Conservation (phyloP, 2,113 vertebrate genomes). For the Steatornis caripensis region DNA sequence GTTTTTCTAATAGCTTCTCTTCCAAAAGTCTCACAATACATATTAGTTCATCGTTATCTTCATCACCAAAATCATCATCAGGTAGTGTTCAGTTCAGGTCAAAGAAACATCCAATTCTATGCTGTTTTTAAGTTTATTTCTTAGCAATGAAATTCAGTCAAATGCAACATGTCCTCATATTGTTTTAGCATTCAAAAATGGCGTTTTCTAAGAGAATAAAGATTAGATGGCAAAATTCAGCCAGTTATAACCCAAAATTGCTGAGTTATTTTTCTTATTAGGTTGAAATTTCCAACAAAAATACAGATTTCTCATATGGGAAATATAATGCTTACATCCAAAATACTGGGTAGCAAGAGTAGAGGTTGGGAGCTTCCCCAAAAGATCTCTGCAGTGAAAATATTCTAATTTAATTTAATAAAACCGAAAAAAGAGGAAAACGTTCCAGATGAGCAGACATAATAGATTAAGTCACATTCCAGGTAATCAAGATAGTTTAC, state of each 20-base stretch:
- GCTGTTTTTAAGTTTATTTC: neutral
- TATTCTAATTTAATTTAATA: neutral
- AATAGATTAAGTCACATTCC: neutral
- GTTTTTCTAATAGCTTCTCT: neutral
- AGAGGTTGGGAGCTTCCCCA: neutral
- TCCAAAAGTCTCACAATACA: neutral
- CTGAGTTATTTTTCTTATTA: rapidly evolving
- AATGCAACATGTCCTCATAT: rapidly evolving
- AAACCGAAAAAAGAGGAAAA: neutral
- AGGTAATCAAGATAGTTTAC: neutral
- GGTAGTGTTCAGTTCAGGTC: neutral
- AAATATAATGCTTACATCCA: neutral
- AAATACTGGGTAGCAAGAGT: neutral
- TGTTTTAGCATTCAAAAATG: neutral
- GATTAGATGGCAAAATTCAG: neutral
- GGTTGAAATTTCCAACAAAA: neutral
- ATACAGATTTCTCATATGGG: neutral
- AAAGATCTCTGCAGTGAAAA: neutral
- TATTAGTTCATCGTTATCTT: neutral
- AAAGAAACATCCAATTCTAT: neutral
- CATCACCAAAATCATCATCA: neutral
- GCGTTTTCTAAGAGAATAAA: neutral
- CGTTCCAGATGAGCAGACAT: no score
- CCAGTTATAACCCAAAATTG: neutral
- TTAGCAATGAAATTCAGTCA: neutral